phyloP scores from a whole-genome alignment of 1,140 invertebrate species.

The Bombus picipes region DNA sequence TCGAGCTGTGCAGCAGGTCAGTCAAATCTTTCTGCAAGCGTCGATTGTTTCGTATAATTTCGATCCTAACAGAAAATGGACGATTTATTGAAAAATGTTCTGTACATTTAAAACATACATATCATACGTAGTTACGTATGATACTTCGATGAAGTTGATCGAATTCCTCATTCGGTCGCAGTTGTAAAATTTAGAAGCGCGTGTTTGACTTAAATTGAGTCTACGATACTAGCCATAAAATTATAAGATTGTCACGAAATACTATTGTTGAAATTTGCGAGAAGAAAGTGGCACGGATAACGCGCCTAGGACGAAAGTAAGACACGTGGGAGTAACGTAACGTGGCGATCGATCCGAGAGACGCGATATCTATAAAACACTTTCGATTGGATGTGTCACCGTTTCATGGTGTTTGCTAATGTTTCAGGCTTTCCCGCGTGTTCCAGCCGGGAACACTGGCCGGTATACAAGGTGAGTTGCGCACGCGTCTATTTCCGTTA shows the following conservation, averaged over 20 bases:
- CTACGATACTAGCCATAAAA: neutral
- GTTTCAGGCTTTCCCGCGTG: constrained; percentile 82
- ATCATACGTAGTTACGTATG: neutral
- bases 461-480: constrained; percentile 82
- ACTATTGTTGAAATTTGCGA: neutral
- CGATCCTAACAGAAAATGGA: neutral
- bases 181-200: neutral
- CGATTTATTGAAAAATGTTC: neutral
- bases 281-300: neutral
- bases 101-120: fast-evolving
- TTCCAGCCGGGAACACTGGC: constrained; percentile 82
- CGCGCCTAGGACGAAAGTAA: neutral
- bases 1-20: constrained; percentile 81
- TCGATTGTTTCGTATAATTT: neutral
- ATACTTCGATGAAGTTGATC: neutral
- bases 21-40: fast-evolving
- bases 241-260: neutral
- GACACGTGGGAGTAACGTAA: neutral
- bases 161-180: fast-evolving
- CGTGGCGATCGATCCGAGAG: neutral
- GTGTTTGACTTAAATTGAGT: neutral
- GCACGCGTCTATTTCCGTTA: neutral
- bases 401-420: constrained; percentile 45
- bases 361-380: neutral
- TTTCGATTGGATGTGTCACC: neutral